Conservation (phyloP, 2,888 invertebrate species). For the Allolobophora icterica region DNA sequence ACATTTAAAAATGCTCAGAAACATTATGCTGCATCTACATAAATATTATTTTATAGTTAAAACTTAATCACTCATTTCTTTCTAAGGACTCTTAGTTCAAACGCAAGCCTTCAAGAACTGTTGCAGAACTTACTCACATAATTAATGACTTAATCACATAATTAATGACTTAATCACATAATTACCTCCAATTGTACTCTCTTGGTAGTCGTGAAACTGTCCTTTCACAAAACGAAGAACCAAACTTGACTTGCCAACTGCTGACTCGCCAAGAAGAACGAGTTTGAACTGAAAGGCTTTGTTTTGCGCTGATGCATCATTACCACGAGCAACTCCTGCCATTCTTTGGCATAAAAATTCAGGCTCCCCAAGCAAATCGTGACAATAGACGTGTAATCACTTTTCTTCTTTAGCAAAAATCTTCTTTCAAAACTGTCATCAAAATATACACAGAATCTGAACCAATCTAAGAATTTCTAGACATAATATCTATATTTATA, state of each 20-base stretch:
- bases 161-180: conserved; percentile 31
- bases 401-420: not conserved
- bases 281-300: conserved; percentile 84
- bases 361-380: not conserved
- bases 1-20: no score
- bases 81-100: no score
- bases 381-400: not conserved
- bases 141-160: conserved; percentile 31
- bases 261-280: conserved; percentile 96
- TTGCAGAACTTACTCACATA: not conserved
- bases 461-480: not conserved
- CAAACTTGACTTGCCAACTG: conserved; percentile 98
- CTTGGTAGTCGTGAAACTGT: conserved; percentile 99
- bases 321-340: conserved; percentile 6
- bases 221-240: conserved; percentile 99
- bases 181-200: conserved; percentile 83
- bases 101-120: no score
- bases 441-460: not conserved
- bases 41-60: no score
- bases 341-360: not conserved
- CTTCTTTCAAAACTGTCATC: not conserved
- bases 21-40: no score
- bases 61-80: no score
- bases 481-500: not conserved
- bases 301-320: not conserved